Evolutionary conservation across 2,888 invertebrate species (phyloP).

Genomic region (Cremastobaeus sp.): DNA sequence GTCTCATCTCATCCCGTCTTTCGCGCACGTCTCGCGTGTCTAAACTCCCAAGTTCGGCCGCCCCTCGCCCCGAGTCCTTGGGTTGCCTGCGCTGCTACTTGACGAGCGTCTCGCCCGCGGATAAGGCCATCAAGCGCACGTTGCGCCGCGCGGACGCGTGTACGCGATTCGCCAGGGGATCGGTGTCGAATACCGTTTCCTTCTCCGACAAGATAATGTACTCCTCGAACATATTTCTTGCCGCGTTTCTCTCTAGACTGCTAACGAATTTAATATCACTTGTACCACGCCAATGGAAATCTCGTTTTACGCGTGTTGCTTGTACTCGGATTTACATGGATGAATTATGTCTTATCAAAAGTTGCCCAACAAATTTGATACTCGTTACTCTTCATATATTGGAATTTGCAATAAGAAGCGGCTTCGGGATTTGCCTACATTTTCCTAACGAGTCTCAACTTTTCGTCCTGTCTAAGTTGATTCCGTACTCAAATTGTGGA

Average conservation of each 20-base stretch:
- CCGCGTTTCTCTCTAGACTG: constrained; percentile 17
- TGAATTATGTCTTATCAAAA: not conserved
- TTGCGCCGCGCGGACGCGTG: constrained; percentile 65
- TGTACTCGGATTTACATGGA: constrained; percentile 27
- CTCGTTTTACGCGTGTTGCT: constrained; percentile 37
- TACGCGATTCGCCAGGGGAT: constrained; percentile 54
- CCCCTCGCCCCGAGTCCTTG: constrained; percentile 59
- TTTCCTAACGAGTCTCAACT: no score
- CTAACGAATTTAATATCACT: constrained; percentile 59
- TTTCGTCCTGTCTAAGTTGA: no score
- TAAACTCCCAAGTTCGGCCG: constrained; percentile 67
- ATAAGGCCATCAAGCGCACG: constrained; percentile 77
- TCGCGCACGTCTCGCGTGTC: constrained; percentile 69
- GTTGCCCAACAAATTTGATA: no score
- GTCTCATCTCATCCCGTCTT: constrained; percentile 68
- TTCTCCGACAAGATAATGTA: constrained; percentile 52
- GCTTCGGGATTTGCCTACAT: no score
- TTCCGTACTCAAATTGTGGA: no score
- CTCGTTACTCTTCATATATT: no score
- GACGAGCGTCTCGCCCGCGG: constrained; percentile 70
- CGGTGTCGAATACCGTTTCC: constrained; percentile 60
- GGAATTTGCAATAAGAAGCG: no score
- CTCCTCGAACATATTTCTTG: constrained; percentile 55
- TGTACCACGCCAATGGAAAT: constrained; percentile 35
- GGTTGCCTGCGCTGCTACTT: constrained; percentile 52